phyloP scores from a whole-genome alignment of 2,888 invertebrate genomes.

The Lasioglossum lativentre region DNA sequence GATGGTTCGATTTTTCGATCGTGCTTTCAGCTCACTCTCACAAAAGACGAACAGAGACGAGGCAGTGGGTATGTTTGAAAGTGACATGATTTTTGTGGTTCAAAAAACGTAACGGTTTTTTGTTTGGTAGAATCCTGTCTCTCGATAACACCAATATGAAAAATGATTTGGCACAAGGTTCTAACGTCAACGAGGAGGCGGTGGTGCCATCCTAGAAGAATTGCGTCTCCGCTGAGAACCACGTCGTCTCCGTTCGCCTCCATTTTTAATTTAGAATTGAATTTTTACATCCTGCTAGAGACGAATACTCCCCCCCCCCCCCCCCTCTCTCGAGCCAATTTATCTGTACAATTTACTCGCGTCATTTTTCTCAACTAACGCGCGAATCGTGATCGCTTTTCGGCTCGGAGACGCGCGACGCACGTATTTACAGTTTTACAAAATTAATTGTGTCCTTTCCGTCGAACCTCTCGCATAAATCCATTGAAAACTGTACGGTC shows the following conservation, averaged over 20 bases:
- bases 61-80: background rate
- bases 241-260: constrained; percentile 43
- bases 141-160: constrained; percentile 37
- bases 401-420: constrained; percentile 43
- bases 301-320: constrained; percentile 31
- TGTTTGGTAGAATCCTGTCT: background rate
- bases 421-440: constrained; percentile 56
- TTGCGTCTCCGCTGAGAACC: constrained; percentile 16
- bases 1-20: constrained; percentile 25
- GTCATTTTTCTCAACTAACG: background rate
- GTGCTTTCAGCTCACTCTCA: background rate
- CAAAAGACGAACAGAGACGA: constrained; percentile 49
- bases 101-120: background rate
- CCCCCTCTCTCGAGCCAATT: background rate
- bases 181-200: constrained; percentile 22
- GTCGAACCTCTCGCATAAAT: background rate
- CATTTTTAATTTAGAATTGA: constrained; percentile 63
- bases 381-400: constrained; percentile 18
- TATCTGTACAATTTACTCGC: constrained; percentile 46
- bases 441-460: constrained; percentile 13
- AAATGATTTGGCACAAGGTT: constrained; percentile 68
- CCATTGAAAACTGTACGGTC: background rate
- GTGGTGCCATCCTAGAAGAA: background rate
- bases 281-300: constrained; percentile 47
- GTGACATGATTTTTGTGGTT: background rate